These are phyloP conservation scores for Stenchaetothrips biformis DNA, from an alignment of 2,888 invertebrate species.

Conservation along the genomic window DNA sequence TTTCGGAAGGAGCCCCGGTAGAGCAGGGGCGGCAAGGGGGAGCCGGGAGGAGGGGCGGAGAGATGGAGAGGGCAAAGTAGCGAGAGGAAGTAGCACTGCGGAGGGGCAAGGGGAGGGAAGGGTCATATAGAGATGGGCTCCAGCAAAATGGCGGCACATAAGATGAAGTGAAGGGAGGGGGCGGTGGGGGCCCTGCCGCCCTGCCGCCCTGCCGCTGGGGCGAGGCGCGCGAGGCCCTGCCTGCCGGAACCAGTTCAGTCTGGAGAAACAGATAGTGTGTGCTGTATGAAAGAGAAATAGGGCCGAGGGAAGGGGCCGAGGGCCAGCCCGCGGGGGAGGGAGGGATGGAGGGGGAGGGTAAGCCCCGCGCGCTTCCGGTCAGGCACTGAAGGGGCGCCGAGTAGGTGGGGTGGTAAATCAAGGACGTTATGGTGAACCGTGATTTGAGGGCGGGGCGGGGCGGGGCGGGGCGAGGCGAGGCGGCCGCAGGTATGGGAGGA, in stretches of 20 bases:
- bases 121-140: constrained; percentile 34
- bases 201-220: background rate
- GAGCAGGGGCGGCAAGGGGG: constrained; percentile 34
- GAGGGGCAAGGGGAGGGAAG: constrained; percentile 35
- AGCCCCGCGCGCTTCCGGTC: constrained; percentile 4
- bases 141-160: constrained; percentile 30
- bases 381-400: background rate
- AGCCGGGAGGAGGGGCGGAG: background rate
- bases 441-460: constrained; percentile 27
- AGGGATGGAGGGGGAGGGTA: too few relatives aligned
- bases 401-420: constrained; percentile 5
- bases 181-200: constrained; percentile 24
- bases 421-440: constrained; percentile 20
- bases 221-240: background rate
- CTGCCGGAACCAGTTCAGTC: constrained; percentile 19
- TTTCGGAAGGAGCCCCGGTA: constrained; percentile 31
- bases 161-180: constrained; percentile 34
- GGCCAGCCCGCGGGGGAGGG: background rate
- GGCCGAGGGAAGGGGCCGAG: background rate
- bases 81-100: constrained; percentile 28
- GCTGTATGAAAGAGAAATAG: constrained; percentile 24
- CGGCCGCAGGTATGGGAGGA: background rate
- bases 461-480: constrained; percentile 39
- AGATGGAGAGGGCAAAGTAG: background rate
- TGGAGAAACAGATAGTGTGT: constrained; percentile 24